Conservation (phyloP, 2,888 invertebrate species). For the Cenopis cana region DNA sequence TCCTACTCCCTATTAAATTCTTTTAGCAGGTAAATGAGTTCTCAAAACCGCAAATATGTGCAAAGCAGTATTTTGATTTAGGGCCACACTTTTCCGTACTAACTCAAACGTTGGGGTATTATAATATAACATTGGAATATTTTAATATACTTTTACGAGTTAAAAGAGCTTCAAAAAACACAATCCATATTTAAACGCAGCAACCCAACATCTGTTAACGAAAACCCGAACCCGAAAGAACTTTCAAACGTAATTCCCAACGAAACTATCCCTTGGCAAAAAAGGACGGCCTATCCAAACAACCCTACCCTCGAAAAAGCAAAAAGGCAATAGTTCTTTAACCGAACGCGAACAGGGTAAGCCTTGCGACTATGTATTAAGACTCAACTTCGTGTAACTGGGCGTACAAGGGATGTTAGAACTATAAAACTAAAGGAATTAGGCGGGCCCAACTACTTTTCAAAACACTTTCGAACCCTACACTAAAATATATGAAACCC, state of each 20-base stretch:
- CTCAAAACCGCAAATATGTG: too few relatives aligned
- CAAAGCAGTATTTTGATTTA: too few relatives aligned
- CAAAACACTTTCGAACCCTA: slow-evolving; percentile 78
- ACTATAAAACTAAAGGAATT: slow-evolving; percentile 83
- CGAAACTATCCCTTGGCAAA: slow-evolving; percentile 64
- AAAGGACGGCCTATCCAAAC: slow-evolving; percentile 84
- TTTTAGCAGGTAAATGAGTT: too few relatives aligned
- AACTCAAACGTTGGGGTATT: too few relatives aligned
- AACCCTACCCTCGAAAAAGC: slow-evolving; percentile 81
- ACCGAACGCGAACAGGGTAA: neutral
- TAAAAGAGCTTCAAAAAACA: slow-evolving; percentile 17
- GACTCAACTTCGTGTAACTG: neutral
- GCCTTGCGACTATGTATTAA: slow-evolving; percentile 13
- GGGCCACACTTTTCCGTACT: too few relatives aligned
- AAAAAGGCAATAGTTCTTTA: slow-evolving; percentile 70
- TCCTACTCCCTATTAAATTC: too few relatives aligned
- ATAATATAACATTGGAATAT: too few relatives aligned
- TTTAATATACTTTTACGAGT: neutral
- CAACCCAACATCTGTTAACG: slow-evolving; percentile 48
- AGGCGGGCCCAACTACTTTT: slow-evolving; percentile 81
- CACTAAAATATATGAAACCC: slow-evolving; percentile 82
- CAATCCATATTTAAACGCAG: slow-evolving; percentile 44
- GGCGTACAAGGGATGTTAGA: neutral
- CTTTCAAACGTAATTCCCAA: slow-evolving; percentile 69
- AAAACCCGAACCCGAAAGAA: slow-evolving; percentile 64